Evolutionary conservation across 1,140 invertebrate species (phyloP).

Genomic region (Ceratoteleas bidentatus): DNA sequence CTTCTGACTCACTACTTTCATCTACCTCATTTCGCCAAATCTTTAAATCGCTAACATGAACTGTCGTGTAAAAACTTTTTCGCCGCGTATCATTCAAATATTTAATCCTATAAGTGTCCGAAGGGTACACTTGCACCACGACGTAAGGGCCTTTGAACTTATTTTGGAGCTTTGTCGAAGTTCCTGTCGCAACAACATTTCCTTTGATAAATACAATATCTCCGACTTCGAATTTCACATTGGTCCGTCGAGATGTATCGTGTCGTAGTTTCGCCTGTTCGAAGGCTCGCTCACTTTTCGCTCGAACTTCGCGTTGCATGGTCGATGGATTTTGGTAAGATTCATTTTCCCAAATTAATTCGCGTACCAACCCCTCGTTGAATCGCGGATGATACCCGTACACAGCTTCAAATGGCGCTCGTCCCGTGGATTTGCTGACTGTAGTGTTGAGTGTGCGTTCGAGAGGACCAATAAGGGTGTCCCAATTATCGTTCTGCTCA

Average conservation of each 20-base stretch:
- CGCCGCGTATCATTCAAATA: not conserved
- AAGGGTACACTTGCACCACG: not conserved
- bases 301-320: not conserved
- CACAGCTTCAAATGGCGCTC: conserved; percentile 6
- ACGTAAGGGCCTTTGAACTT: not conserved
- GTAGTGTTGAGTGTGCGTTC: conserved; percentile 11
- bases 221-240: not conserved
- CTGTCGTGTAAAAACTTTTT: not conserved
- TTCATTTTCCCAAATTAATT: conserved; percentile 10
- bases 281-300: not conserved
- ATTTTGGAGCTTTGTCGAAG: not conserved
- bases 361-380: conserved; percentile 14
- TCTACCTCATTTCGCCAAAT: not conserved
- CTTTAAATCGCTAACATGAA: not conserved
- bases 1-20: not conserved
- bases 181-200: not conserved
- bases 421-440: conserved; percentile 21
- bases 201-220: conserved; percentile 1
- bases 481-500: conserved; percentile 18
- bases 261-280: not conserved
- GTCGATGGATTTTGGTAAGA: not conserved
- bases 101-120: not conserved
- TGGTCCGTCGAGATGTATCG: not conserved
- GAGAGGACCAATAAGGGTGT: conserved; percentile 2
- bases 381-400: conserved; percentile 29